A percentile compares a stretch with the other conserved stretches of the same genome.
Evolutionary conservation across 1,140 invertebrate genomes (phyloP).

Genomic region (Atta texana): DNA sequence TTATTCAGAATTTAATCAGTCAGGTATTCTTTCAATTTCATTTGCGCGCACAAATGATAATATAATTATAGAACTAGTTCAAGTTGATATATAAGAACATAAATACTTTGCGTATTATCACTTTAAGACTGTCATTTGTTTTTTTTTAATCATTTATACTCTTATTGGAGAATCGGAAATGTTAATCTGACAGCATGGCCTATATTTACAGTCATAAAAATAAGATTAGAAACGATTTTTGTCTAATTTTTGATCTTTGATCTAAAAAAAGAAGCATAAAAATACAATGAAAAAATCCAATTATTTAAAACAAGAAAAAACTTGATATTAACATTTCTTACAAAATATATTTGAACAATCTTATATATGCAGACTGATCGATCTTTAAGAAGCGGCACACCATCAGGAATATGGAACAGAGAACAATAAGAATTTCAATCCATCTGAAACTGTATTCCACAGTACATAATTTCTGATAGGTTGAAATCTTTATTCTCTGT

Average conservation of each 20-base stretch:
- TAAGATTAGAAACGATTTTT: slow-evolving; percentile 22
- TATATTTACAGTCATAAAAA: slow-evolving; percentile 20
- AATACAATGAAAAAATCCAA: not conserved
- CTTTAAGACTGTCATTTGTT: slow-evolving; percentile 10
- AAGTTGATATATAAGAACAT: slow-evolving; percentile 12
- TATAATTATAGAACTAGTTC: slow-evolving; percentile 6
- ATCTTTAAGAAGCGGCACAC: not conserved
- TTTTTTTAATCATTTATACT: not conserved
- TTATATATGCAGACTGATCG: slow-evolving; percentile 16
- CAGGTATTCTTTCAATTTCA: not conserved
- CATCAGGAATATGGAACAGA: too few relatives aligned
- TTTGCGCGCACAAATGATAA: slow-evolving; percentile 13
- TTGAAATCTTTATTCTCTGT: too few relatives aligned
- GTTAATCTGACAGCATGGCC: not conserved
- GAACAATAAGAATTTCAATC: too few relatives aligned
- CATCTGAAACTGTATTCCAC: too few relatives aligned
- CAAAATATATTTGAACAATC: slow-evolving; percentile 34
- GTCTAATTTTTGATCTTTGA: not conserved
- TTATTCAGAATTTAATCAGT: slow-evolving; percentile 10
- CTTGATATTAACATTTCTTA: slow-evolving; percentile 33
- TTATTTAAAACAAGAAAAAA: not conserved
- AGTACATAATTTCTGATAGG: too few relatives aligned
- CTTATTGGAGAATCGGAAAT: not conserved
- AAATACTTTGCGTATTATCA: not conserved
- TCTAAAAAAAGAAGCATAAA: not conserved